Percentiles rank a stretch among this genome's conserved stretches.
Conservation (phyloP, 2,888 invertebrate genomes). For the Cancer borealis region DNA sequence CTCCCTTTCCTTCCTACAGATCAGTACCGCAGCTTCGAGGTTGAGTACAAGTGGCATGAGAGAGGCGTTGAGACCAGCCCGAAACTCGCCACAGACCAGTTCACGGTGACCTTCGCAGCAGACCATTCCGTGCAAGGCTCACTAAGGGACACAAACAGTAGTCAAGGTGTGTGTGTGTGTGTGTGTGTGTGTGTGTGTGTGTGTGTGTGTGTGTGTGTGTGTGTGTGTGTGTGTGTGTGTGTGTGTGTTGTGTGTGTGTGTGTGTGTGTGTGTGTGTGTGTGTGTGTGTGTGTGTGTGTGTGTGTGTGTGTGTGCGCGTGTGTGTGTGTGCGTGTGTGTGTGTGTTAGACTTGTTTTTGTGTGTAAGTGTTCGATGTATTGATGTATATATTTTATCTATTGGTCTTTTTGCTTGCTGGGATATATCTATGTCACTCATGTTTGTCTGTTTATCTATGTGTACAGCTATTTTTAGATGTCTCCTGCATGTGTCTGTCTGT, state of each 20-base stretch:
- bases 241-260: neutral
- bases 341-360: too few relatives aligned
- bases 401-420: too few relatives aligned
- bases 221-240: neutral
- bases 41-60: conserved; percentile 65
- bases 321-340: neutral
- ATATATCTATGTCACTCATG: neutral
- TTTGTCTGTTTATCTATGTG: neutral
- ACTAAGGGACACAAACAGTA: neutral
- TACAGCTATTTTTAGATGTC: neutral
- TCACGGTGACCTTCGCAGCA: neutral
- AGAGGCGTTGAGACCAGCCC: conserved; percentile 56
- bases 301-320: neutral
- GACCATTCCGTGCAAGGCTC: neutral
- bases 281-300: too few relatives aligned
- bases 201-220: neutral
- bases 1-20: conserved; percentile 51
- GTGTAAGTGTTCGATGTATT: too few relatives aligned
- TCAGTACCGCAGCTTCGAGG: conserved; percentile 69
- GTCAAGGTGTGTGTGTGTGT: neutral
- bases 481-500: neutral
- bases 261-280: neutral
- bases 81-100: conserved; percentile 52
- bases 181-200: conserved; percentile 1
- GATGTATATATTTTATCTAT: too few relatives aligned